Base-by-base conservation (phyloP, 2,113 vertebrate genomes). In the Bubo blakistoni region DNA sequence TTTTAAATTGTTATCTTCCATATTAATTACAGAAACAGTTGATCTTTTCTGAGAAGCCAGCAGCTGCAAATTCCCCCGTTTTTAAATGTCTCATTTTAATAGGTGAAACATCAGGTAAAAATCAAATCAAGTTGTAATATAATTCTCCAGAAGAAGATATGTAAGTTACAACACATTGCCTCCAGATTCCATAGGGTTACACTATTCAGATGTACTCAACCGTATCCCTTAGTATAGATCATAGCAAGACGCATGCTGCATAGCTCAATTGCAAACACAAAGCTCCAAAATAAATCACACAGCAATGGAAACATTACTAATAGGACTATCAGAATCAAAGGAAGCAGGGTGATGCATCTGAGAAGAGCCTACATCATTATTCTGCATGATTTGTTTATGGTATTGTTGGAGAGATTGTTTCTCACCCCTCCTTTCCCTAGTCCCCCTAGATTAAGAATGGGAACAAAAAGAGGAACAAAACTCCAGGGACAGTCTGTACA, bases 11-110 rank as follows among this genome's bases (percentile, higher is more conserved):
- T 97, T 98, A 97, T 97, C 96, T 96, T 97, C 95, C 12, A 16
- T 97, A 98, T 97, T 98, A 98, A 98, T 98, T 98, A 98, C 97
- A 98, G 97, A 97, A 98, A 96, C 67, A 92, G 86, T 96, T 97
- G 97, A 97, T 97, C 95, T 97, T 98, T 97, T 96, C 95, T 96
- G 88, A 97, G 97, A 98, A 98, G 92, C 88, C 95, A 94, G 92
- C 96, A 97, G 92, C 96, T 97, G 95, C 93, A 97, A 96, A 98
- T 97, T 94, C 77, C 65, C 87, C 11, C 36, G 8, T 91, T 96
- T 97, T 97, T 94, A 87, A 95, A 97, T 96, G 92, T 96, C 88
- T 98, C 84, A 94, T 97, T 97, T 98, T 97, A 97, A 97, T 96
- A 98, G 97, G 97, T 98, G 95, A 98, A 98, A 86, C 94, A 90